phyloP scores from a whole-genome alignment of 2,113 vertebrate species.

The Speoplatyrhinus poulsoni region DNA sequence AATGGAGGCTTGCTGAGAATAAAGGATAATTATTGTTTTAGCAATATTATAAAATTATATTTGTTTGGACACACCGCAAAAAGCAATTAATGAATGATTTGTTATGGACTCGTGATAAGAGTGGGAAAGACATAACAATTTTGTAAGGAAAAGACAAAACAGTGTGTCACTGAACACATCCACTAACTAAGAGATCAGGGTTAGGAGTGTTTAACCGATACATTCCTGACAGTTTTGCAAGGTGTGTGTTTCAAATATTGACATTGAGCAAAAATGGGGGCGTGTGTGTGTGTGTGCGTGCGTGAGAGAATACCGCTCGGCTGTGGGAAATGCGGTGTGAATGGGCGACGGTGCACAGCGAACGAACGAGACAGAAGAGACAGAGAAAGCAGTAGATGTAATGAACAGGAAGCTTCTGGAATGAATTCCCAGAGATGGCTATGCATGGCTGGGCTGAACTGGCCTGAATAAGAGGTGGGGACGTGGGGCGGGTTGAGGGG shows the following conservation, averaged over 20 bases:
- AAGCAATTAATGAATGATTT: neutral
- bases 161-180: neutral
- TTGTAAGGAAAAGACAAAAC: too few relatives aligned
- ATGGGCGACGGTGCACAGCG: neutral
- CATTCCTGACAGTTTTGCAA: neutral
- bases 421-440: constrained; percentile 72
- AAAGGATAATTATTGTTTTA: constrained; percentile 36
- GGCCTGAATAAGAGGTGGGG: constrained; percentile 69
- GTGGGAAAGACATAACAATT: neutral
- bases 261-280: neutral
- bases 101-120: neutral
- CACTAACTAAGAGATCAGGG: neutral
- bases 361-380: neutral
- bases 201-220: neutral
- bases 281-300: constrained; percentile 3
- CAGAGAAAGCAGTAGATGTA: constrained; percentile 49
- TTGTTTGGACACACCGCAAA: neutral
- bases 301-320: constrained; percentile 24
- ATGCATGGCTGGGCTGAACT: constrained; percentile 73
- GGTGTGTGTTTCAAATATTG: neutral
- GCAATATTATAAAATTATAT: neutral
- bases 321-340: constrained; percentile 13
- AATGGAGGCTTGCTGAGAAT: constrained; percentile 54
- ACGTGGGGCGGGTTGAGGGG: constrained; percentile 54
- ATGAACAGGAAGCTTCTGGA: constrained; percentile 71